Base-by-base conservation (phyloP, 2,888 invertebrate genomes). In the Phragmatobia fuliginosa region DNA sequence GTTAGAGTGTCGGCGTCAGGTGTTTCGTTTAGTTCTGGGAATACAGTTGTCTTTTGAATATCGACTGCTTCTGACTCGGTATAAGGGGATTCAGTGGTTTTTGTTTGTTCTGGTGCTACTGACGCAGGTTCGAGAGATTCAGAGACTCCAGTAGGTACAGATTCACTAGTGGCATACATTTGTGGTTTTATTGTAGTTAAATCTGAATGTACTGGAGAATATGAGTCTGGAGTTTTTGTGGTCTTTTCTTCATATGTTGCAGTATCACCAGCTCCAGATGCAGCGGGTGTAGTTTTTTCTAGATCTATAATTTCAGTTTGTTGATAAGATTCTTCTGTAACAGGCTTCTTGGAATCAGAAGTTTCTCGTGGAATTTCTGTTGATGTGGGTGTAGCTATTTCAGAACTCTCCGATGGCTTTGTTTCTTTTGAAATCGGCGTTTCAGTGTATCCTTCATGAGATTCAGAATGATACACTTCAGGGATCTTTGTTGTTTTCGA, bases 201-300 rank as follows among this genome's bases (percentile, higher is more conserved):
- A 56, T 58, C 67, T 59, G 25, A 25, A 4, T 73, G 52, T 56
- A 36, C 58, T n/a, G 78, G 56, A 4, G 67, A 68, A 0, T 59
- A 52, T 56, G 66, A 31, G 4, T 74, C 77, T 61, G 75, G 63
- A 25, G 41, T n/a, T 14, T 62, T 25, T 1, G 80, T 78, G 25
- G 67, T 58, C 16, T 72, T 74, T 32, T 82, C 74, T 49, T 70
- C 73, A 14, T 62, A 66, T 18, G 62, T 60, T 63, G 52, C 36
- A 18, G 56, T 36, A 58, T 73, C 64, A 31, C 70, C 71, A 59
- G 71, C 69, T 59, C 72, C 77, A 62, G 71, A 64, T 3, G 21
- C 62, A 6, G 60, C 4, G 14, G 61, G 38, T 36, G 66, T 73
- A 38, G 71, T 72, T 66, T 71, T 75, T 28, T 71, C 73, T 62